Evolutionary conservation across 1,140 invertebrate species (phyloP), one percentile per base, ranked within the genome.

Genomic region (Oncopodura yosiiana): DNA sequence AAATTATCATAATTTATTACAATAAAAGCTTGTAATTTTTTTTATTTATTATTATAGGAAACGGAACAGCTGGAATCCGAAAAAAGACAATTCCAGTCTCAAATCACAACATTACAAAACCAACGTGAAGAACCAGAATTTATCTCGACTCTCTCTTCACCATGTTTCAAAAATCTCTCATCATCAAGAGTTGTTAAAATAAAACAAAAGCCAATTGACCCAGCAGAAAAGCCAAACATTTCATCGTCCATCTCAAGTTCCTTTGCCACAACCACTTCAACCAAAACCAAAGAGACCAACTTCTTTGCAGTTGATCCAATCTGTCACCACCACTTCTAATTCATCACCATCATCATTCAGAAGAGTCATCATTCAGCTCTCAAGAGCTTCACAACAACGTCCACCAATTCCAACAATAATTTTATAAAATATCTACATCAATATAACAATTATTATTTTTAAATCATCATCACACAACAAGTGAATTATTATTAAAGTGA

Each of bases 51-150:
- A 48, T 59, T 67, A 5, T 61, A 87, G 75, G 89, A 96, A 76
- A 94, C 91, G 3, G 87, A 92, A 58, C 80, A 79, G 19, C 75
- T 95, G 56, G 87, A n/a, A 94, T 79, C 82, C 42, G 89, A 89
- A 66, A 86, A 87, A 60, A 78, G 82, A 43, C 70, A 65, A 1
- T 71, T 97, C 16, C 82, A 93, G 66, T 78, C 83, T 4, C 87
- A 95, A 70, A 84, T 94, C 16, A 75, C 83, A 18, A 72, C 79
- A 45, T 69, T 94, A 53, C 81, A 83, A 64, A 70, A 75, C 8
- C 75, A 85, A 49, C 84, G 84, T 65, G 82, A 89, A 39, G 83
- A 94, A 60, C 69, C 96, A 11, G 81, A 91, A 70, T 82, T 81
- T 49, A 70, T 90, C 19, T 70, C 93, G 8, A 74, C 79, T 14